These are phyloP conservation scores for Eupelmus urozonus DNA, from an alignment of 2,888 invertebrate species.

Conservation along the genomic window DNA sequence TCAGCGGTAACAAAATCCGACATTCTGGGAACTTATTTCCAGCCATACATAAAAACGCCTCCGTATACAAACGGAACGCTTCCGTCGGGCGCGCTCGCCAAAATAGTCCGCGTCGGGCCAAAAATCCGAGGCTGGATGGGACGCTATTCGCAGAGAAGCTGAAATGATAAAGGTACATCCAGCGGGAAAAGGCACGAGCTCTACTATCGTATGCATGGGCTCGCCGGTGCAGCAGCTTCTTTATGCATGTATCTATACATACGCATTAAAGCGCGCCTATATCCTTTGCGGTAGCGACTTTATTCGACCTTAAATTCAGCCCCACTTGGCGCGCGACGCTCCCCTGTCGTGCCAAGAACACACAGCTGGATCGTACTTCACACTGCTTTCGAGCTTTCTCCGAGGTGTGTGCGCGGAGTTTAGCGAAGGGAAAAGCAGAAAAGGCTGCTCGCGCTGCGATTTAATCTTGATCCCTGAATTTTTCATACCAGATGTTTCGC, in stretches of 20 bases:
- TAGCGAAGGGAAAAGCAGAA: background rate
- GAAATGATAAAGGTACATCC: background rate
- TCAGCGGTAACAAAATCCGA: conserved; percentile 24
- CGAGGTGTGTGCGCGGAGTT: background rate
- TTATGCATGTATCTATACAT: background rate
- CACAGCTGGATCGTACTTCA: no score
- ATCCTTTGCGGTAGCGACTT: conserved; percentile 64
- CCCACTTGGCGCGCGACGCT: conserved; percentile 66
- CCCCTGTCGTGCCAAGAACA: background rate
- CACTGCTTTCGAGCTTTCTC: background rate
- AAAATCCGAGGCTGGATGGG: conserved; percentile 20
- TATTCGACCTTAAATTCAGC: conserved; percentile 71
- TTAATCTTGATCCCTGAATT: conserved; percentile 52
- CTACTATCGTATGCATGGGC: background rate
- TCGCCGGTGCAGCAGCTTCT: background rate
- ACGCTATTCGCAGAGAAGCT: background rate
- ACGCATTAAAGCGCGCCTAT: conserved; percentile 18
- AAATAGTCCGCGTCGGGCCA: conserved; percentile 35
- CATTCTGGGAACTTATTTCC: conserved; percentile 32
- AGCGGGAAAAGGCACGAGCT: background rate
- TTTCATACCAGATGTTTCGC: background rate
- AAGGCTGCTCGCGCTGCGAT: conserved; percentile 9
- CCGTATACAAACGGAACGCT: background rate
- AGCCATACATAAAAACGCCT: background rate
- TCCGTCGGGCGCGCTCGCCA: conserved; percentile 7